A percentile compares a stretch with the other conserved stretches of the same genome.
phyloP scores from a whole-genome alignment of 2,113 vertebrate species.

The Nerophis ophidion region DNA sequence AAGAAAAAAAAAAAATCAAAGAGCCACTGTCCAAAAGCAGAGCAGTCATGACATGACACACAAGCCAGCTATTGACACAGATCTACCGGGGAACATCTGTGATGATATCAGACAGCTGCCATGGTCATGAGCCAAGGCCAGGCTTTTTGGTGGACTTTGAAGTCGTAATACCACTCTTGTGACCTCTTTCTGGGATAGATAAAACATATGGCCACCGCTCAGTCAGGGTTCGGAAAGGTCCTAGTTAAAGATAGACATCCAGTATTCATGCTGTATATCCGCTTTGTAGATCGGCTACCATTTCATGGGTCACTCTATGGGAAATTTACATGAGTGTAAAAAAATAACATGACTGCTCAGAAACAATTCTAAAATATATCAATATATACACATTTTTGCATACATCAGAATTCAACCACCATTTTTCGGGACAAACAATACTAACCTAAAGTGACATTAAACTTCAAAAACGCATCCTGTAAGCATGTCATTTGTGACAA shows the following conservation, averaged over 20 bases:
- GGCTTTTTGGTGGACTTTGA: slow-evolving; percentile 67
- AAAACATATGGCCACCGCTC: slow-evolving; percentile 50
- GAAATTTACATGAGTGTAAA: not conserved
- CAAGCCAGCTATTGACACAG: slow-evolving; percentile 53
- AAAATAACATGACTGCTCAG: not conserved
- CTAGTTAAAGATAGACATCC: slow-evolving; percentile 14
- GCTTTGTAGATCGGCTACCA: slow-evolving; percentile 10
- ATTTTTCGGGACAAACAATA: too few relatives aligned
- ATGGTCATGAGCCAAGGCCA: slow-evolving; percentile 57
- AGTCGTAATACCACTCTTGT: slow-evolving; percentile 62
- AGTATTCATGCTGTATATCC: not conserved
- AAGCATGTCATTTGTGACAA: too few relatives aligned
- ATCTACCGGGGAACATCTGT: slow-evolving; percentile 58
- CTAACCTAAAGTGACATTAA: too few relatives aligned
- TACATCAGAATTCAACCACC: too few relatives aligned
- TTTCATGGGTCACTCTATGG: not conserved
- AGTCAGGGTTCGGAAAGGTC: slow-evolving; percentile 38
- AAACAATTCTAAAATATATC: not conserved
- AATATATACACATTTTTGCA: too few relatives aligned
- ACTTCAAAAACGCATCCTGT: too few relatives aligned
- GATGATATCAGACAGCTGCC: slow-evolving; percentile 54
- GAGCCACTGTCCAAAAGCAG: slow-evolving; percentile 30
- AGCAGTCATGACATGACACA: slow-evolving; percentile 41
- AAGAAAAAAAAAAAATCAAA: slow-evolving; percentile 32
- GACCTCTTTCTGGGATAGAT: slow-evolving; percentile 51